A percentile compares a stretch with the other conserved stretches of the same genome.
These are phyloP conservation scores for Calcarius ornatus DNA, from an alignment of 2,113 vertebrate species.

Conservation along the genomic window DNA sequence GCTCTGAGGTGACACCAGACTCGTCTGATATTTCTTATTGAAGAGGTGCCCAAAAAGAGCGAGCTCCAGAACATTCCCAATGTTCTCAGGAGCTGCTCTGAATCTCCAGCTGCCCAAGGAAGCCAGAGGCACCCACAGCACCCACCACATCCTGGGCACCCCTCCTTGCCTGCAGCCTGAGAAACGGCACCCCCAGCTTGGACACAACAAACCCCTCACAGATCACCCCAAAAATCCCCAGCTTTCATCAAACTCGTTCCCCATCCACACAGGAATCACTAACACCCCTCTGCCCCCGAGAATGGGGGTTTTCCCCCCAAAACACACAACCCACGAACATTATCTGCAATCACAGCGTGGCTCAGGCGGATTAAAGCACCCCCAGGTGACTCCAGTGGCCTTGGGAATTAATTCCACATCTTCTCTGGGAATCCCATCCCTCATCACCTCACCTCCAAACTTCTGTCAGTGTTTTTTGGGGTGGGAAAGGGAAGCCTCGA, in stretches of 20 bases:
- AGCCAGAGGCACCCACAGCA: background rate
- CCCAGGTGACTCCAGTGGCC: background rate
- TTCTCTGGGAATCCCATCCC: background rate
- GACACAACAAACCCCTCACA: background rate
- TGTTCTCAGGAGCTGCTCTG: background rate
- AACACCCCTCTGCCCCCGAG: rapidly evolving
- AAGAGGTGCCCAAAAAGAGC: background rate
- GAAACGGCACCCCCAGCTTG: background rate
- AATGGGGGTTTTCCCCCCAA: background rate
- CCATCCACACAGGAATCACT: rapidly evolving
- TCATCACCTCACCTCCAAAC: rapidly evolving
- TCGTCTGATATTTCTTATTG: background rate
- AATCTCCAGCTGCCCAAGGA: background rate
- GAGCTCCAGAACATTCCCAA: background rate
- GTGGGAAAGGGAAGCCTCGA: no score
- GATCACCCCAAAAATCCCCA: rapidly evolving
- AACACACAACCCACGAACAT: background rate
- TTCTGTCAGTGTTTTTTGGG: no score
- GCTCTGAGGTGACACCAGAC: rapidly evolving
- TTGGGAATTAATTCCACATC: background rate
- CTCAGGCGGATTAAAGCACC: rapidly evolving
- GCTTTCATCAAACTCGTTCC: background rate
- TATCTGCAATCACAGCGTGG: rapidly evolving
- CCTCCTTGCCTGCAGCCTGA: background rate
- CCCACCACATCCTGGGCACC: conserved; percentile 24